Base-by-base conservation (phyloP, 2,113 vertebrate species). In the Phylloscopus trochilus region DNA sequence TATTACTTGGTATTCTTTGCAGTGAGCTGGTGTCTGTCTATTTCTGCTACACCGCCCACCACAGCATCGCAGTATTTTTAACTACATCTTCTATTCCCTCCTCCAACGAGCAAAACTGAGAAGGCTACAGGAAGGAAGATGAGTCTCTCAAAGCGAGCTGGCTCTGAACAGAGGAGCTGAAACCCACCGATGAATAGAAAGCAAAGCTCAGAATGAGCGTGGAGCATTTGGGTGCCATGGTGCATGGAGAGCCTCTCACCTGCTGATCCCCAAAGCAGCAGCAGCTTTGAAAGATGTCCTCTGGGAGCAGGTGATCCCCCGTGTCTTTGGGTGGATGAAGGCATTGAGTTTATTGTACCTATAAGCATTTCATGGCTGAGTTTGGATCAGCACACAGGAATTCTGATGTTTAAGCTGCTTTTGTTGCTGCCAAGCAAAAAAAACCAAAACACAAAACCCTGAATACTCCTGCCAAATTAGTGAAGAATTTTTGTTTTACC, bases 31-130 rank as follows among this genome's bases (percentile, higher is more conserved):
- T 89, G 95, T 95, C 96, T 97, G 92, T 92, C 93, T 96, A 96
- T 97, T 97, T 96, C 92, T 96, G 95, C 89, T 51, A 75, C 68
- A 95, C 90, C 95, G 24, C 95, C 95, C 93, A 96, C 95, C 92
- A 28, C 16, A 33, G 83, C 88, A 92, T 79, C 43, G 3, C 90
- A 79, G 77, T 96, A 94, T 96, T 96, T 97, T 96, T 97, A 96
- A 93, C 92, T 37, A 21, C 86, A 89, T 92, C 86, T 96, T 81
- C 90, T 92, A 19, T 53, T 96, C 88, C 95, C 66, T 63, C 37
- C 41, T 89, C 79, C 79, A 70, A 78, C 0, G 2, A 82, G 88
- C 85, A 95, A 84, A 96, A 43, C 83, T 43, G 86, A 81, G 86
- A 96, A 78, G 0, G 62, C 72, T 81, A 53, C 47, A 87, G 73